Conservation (phyloP, 2,113 vertebrate genomes). For the Tautogolabrus adspersus region DNA sequence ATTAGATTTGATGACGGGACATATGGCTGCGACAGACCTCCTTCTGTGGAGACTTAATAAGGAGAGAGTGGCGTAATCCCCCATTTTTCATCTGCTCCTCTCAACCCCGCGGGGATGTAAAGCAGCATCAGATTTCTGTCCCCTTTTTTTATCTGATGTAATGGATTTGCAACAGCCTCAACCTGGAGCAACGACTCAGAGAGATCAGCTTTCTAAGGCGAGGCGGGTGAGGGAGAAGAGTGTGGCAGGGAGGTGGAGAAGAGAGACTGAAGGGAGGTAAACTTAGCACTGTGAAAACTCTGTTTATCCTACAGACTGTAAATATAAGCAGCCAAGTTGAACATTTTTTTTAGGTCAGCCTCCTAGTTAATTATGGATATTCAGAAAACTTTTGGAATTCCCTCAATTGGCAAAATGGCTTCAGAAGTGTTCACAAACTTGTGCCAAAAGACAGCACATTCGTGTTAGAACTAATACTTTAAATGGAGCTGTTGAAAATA, state of each 20-base stretch:
- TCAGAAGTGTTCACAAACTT: not conserved
- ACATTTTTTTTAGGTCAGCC: slow-evolving; percentile 20
- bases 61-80: slow-evolving; percentile 70
- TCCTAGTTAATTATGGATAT: slow-evolving; percentile 16
- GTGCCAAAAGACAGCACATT: slow-evolving; percentile 12
- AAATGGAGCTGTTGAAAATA: not conserved
- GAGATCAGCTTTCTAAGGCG: slow-evolving; percentile 58
- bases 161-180: slow-evolving; percentile 82
- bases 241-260: slow-evolving; percentile 12
- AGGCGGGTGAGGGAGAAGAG: slow-evolving; percentile 38
- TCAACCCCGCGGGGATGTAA: slow-evolving; percentile 64
- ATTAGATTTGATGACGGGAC: slow-evolving; percentile 62
- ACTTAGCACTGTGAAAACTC: not conserved
- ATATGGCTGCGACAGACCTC: slow-evolving; percentile 57
- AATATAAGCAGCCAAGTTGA: slow-evolving; percentile 2
- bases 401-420: slow-evolving; percentile 11
- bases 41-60: slow-evolving; percentile 68
- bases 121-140: slow-evolving; percentile 63
- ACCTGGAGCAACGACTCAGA: slow-evolving; percentile 68
- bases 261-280: not conserved
- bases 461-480: not conserved
- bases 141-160: slow-evolving; percentile 78
- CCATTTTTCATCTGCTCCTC: slow-evolving; percentile 66
- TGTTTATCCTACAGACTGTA: not conserved
- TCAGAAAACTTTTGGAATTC: slow-evolving; percentile 11